Percentiles rank a stretch among this genome's conserved stretches.
Conservation (phyloP, 2,888 invertebrate species). For the Strigamia crassipes region DNA sequence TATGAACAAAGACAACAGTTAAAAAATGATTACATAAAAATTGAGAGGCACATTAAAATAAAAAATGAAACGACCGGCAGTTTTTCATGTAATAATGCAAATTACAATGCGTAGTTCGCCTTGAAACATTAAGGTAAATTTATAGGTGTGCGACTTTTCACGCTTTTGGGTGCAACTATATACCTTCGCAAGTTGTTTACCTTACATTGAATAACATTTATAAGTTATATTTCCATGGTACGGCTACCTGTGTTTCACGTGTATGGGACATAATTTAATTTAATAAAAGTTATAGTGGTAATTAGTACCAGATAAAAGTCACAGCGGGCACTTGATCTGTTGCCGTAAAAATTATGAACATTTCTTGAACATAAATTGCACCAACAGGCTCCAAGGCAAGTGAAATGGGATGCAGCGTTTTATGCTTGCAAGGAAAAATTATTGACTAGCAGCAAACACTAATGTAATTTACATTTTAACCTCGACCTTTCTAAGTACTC, state of each 20-base stretch:
- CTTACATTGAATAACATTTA: not conserved
- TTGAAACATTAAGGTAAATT: slow-evolving; percentile 36
- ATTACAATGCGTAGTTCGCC: not conserved
- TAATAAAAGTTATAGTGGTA: slow-evolving; percentile 43
- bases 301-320: slow-evolving; percentile 47
- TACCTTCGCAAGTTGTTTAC: slow-evolving; percentile 25
- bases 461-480: slow-evolving; percentile 41
- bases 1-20: not conserved
- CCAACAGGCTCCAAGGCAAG: slow-evolving; percentile 35
- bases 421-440: slow-evolving; percentile 25
- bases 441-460: slow-evolving; percentile 41
- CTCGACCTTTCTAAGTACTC: slow-evolving; percentile 36
- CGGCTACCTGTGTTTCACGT: slow-evolving; percentile 43
- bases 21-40: not conserved
- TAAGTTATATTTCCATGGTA: not conserved
- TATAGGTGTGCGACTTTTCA: slow-evolving; percentile 29
- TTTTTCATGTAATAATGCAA: not conserved
- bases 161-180: slow-evolving; percentile 21
- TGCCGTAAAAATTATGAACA: slow-evolving; percentile 44
- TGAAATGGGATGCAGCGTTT: slow-evolving; percentile 36
- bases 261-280: slow-evolving; percentile 45
- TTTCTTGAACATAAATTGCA: slow-evolving; percentile 46
- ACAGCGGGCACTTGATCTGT: slow-evolving; percentile 36
- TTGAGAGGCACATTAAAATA: not conserved
- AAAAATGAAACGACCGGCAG: not conserved